Evolutionary conservation across 2,888 invertebrate genomes (phyloP).

Genomic region (Drosophila lutescens): DNA sequence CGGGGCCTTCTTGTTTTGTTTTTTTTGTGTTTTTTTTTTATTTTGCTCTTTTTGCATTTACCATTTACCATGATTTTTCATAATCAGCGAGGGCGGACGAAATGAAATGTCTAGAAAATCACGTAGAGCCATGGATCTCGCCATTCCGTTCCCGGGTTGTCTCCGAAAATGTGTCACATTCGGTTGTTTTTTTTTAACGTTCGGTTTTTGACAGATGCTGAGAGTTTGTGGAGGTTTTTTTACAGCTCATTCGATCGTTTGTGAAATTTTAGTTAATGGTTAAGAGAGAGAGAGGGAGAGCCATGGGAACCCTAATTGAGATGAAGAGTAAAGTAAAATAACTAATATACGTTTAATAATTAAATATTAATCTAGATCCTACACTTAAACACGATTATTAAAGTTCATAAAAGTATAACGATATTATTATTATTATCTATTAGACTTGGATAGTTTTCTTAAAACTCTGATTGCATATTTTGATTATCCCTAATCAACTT

Average conservation of each 20-base stretch:
- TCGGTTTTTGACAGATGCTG: conserved; percentile 32
- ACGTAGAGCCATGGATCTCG: conserved; percentile 48
- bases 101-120: conserved; percentile 72
- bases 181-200: neutral
- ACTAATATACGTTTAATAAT: too few relatives aligned
- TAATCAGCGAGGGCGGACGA: conserved; percentile 59
- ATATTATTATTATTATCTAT: too few relatives aligned
- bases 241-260: neutral
- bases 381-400: too few relatives aligned
- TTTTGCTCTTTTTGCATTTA: conserved; percentile 44
- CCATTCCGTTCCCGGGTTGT: conserved; percentile 10
- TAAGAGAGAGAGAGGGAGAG: neutral
- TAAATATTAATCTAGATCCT: too few relatives aligned
- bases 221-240: conserved; percentile 15
- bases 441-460: too few relatives aligned
- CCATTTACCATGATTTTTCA: conserved; percentile 74
- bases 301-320: neutral
- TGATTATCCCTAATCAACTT: conserved; percentile 7
- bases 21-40: conserved; percentile 2
- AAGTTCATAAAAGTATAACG: too few relatives aligned
- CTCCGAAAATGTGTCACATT: conserved; percentile 34
- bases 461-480: neutral
- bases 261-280: conserved; percentile 1
- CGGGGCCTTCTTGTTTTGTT: conserved; percentile 49
- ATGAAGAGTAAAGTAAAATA: too few relatives aligned